Conservation (phyloP, 1,140 invertebrate species). For the Bombus huntii region DNA sequence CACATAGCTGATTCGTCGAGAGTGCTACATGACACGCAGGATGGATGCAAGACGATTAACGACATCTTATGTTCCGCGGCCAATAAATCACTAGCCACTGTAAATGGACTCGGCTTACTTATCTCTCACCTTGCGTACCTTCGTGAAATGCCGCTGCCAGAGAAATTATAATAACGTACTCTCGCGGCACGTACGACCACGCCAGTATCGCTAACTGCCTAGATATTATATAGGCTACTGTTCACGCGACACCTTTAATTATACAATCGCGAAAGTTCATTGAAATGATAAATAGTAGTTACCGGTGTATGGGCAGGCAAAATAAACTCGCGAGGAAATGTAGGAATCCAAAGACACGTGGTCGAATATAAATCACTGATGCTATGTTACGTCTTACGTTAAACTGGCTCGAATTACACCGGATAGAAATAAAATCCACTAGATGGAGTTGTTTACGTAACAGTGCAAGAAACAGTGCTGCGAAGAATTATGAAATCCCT, state of each 20-base stretch:
- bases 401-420: background rate
- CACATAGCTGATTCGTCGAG: background rate
- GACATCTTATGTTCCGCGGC: slow-evolving; percentile 50
- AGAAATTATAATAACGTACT: slow-evolving; percentile 29
- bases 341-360: background rate
- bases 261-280: background rate
- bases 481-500: slow-evolving; percentile 8
- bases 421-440: background rate
- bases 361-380: background rate
- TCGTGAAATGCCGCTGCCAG: background rate
- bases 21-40: background rate
- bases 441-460: slow-evolving; percentile 1
- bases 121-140: slow-evolving; percentile 42
- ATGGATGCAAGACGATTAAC: slow-evolving; percentile 54
- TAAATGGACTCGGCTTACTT: slow-evolving; percentile 53
- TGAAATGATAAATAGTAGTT: background rate
- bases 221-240: background rate
- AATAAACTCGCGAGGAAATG: no score
- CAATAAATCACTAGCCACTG: slow-evolving; percentile 55
- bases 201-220: background rate
- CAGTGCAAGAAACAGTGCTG: slow-evolving; percentile 2
- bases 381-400: background rate
- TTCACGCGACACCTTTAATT: background rate
- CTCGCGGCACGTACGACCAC: background rate
- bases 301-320: no score